These are phyloP conservation scores for Neoniphon sammara DNA, from an alignment of 2,797 vertebrate species.

Conservation along the genomic window DNA sequence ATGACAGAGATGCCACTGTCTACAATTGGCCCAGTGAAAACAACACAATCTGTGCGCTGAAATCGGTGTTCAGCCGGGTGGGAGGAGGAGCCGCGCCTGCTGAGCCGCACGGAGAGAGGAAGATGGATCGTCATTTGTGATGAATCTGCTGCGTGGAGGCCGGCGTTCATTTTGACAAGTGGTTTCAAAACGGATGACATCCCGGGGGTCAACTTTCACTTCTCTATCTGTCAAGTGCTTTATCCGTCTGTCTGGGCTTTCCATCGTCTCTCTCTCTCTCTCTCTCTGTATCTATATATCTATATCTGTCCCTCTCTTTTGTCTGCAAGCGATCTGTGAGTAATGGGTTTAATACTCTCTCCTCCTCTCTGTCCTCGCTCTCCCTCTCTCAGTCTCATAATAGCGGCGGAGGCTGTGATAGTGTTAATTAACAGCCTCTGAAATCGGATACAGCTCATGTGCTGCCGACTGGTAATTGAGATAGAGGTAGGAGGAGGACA, in stretches of 20 bases:
- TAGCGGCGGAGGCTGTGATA: constrained; percentile 43
- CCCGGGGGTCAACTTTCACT: not conserved
- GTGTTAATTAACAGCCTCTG: constrained; percentile 63
- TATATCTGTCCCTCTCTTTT: not conserved
- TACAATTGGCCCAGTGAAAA: constrained; percentile 35
- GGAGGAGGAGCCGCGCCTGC: no score
- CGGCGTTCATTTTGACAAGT: constrained; percentile 15
- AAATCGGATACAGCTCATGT: constrained; percentile 36
- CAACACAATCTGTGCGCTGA: not conserved
- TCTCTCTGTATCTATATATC: no score
- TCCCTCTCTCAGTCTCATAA: constrained; percentile 41
- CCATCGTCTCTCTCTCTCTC: not conserved
- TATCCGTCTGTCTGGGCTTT: constrained; percentile 18
- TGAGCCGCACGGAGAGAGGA: no score
- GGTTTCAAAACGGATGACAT: not conserved
- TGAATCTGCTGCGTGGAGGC: not conserved
- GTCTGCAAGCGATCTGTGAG: not conserved
- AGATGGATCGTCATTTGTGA: not conserved
- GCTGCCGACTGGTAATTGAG: constrained; percentile 32
- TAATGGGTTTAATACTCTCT: constrained; percentile 8
- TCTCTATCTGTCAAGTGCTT: constrained; percentile 17
- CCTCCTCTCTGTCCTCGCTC: constrained; percentile 27
- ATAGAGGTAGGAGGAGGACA: constrained; percentile 13
- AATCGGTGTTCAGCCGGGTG: not conserved
- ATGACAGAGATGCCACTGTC: not conserved